Evolutionary conservation across 2,113 vertebrate genomes (phyloP).

Genomic region (Oncorhynchus gorbuscha): DNA sequence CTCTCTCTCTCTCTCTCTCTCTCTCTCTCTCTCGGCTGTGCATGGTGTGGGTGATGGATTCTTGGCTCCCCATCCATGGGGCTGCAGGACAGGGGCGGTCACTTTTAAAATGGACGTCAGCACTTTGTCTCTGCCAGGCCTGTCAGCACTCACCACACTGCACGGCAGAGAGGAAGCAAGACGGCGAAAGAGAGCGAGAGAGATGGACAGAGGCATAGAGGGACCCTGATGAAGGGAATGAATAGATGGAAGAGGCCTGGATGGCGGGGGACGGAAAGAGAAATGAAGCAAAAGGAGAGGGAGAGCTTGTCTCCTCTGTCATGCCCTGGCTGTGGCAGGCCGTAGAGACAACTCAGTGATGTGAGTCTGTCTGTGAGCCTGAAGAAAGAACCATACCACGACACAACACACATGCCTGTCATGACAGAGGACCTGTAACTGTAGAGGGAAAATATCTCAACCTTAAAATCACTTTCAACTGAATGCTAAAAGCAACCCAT

Average conservation of each 20-base stretch:
- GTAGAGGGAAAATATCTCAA: no score
- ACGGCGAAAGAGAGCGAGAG: slow-evolving; percentile 48
- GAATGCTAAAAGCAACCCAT: no score
- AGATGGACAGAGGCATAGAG: slow-evolving; percentile 1
- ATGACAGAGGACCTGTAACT: no score
- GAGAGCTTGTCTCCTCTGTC: slow-evolving; percentile 15
- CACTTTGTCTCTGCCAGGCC: slow-evolving; percentile 76
- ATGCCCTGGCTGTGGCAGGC: slow-evolving; percentile 6
- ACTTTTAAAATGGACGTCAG: slow-evolving; percentile 71
- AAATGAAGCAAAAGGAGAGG: slow-evolving; percentile 34
- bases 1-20: no score
- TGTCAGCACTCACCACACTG: slow-evolving; percentile 59
- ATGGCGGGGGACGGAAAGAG: slow-evolving; percentile 41
- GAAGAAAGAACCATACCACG: neutral
- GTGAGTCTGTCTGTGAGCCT: neutral
- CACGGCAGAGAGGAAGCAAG: slow-evolving; percentile 33
- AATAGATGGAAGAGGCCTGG: slow-evolving; percentile 15
- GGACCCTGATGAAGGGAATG: slow-evolving; percentile 13
- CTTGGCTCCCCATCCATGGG: slow-evolving; percentile 63
- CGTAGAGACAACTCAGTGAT: neutral
- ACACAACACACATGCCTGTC: neutral
- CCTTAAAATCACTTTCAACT: no score
- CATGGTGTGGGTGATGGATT: slow-evolving; percentile 69
- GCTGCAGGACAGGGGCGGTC: slow-evolving; percentile 72
- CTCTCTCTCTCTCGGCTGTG: slow-evolving; percentile 21